phyloP scores from a whole-genome alignment of 2,888 invertebrate genomes.

The Noctua janthina region DNA sequence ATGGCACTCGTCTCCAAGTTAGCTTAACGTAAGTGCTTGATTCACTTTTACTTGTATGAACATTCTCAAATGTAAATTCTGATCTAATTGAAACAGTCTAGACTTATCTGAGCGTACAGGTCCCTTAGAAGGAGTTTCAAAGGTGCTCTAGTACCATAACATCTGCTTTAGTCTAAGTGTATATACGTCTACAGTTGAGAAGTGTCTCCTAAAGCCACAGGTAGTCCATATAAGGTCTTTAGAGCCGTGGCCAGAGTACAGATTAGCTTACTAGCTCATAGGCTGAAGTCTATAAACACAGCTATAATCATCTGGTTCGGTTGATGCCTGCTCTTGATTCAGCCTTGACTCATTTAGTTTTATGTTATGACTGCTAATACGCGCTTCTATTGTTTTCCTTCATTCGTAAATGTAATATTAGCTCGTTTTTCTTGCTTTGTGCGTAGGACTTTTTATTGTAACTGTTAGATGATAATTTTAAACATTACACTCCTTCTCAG shows the following conservation, averaged over 20 bases:
- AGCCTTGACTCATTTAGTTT: constrained; percentile 34
- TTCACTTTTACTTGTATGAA: not conserved
- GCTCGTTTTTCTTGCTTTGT: not conserved
- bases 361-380: constrained; percentile 33
- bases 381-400: constrained; percentile 22
- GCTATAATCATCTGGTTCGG: constrained; percentile 29
- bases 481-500: not conserved
- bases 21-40: not conserved
- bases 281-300: constrained; percentile 33
- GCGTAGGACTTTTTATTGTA: not conserved
- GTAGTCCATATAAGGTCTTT: constrained; percentile 17
- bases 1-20: not conserved
- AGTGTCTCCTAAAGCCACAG: constrained; percentile 23
- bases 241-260: not conserved
- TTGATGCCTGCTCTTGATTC: constrained; percentile 27
- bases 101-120: not conserved
- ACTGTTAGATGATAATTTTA: not conserved
- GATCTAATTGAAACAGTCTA: not conserved
- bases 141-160: not conserved
- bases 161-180: not conserved
- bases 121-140: not conserved
- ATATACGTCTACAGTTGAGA: constrained; percentile 1
- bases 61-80: not conserved
- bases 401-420: constrained; percentile 9
- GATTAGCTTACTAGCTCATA: constrained; percentile 1